Evolutionary conservation across 2,113 vertebrate species (phyloP).

Genomic region (Chaetops frenatus): DNA sequence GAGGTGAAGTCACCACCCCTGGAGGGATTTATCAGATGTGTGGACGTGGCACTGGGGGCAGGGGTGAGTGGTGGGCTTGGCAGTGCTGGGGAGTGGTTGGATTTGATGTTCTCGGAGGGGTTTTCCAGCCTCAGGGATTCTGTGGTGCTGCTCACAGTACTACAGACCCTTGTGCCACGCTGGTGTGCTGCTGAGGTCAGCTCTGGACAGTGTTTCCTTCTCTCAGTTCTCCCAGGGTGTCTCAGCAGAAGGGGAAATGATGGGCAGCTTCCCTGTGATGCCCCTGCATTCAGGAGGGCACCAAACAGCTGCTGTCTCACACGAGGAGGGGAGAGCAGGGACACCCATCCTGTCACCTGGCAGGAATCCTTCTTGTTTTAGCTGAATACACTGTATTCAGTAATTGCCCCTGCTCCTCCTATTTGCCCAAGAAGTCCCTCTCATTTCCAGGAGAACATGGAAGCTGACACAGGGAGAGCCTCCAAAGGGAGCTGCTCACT

Average conservation of each 20-base stretch:
- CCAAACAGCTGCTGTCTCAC: neutral
- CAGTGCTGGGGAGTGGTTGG: neutral
- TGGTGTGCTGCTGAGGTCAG: neutral
- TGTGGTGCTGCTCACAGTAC: neutral
- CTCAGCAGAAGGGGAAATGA: neutral
- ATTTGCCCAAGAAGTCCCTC: neutral
- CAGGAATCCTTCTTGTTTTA: neutral
- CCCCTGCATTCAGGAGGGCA: neutral
- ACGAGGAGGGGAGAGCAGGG: fast-evolving
- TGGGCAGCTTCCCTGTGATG: neutral
- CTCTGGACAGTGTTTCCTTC: neutral
- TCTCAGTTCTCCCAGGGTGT: neutral
- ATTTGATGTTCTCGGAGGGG: neutral
- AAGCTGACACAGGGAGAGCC: neutral
- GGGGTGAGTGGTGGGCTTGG: neutral
- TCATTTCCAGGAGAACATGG: neutral
- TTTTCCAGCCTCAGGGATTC: neutral
- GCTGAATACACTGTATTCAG: neutral
- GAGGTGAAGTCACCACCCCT: neutral
- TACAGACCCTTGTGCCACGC: neutral
- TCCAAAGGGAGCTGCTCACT: fast-evolving
- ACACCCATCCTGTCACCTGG: neutral
- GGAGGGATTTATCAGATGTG: neutral
- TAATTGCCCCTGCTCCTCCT: neutral
- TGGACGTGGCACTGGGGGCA: neutral